Conservation (phyloP, 2,888 invertebrate species). For the Tenthredo scrophulariae region DNA sequence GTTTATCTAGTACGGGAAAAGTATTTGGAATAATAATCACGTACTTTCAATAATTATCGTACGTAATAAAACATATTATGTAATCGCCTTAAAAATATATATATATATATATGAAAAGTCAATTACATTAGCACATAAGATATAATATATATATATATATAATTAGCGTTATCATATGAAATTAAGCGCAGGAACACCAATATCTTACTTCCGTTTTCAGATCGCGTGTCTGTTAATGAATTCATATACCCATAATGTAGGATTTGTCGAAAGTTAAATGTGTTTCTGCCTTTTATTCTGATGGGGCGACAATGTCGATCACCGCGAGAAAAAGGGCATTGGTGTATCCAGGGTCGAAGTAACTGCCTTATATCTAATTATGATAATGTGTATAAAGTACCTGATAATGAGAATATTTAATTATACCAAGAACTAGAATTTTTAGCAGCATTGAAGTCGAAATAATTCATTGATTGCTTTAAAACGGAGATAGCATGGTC, state of each 20-base stretch:
- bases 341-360: constrained; percentile 57
- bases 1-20: neutral
- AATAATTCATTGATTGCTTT: constrained; percentile 33
- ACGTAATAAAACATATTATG: constrained; percentile 15
- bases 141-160: constrained; percentile 34
- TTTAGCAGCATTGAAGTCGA: neutral
- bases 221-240: neutral
- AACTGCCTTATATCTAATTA: constrained; percentile 71
- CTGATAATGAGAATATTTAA: constrained; percentile 71
- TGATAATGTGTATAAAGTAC: constrained; percentile 78
- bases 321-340: neutral
- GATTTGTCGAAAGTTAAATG: neutral
- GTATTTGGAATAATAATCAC: constrained; percentile 17
- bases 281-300: neutral
- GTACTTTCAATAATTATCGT: constrained; percentile 4
- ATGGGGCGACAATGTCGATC: neutral
- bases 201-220: neutral
- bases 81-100: constrained; percentile 37
- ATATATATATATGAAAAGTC: constrained; percentile 22
- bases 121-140: constrained; percentile 44
- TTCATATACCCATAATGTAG: neutral
- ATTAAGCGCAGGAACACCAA: constrained; percentile 48
- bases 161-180: constrained; percentile 52
- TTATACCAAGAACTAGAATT: neutral
- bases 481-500: neutral